A percentile compares a stretch with the other conserved stretches of the same genome.
phyloP scores from a whole-genome alignment of 2,888 invertebrate species.

The Serrognathus titanus region DNA sequence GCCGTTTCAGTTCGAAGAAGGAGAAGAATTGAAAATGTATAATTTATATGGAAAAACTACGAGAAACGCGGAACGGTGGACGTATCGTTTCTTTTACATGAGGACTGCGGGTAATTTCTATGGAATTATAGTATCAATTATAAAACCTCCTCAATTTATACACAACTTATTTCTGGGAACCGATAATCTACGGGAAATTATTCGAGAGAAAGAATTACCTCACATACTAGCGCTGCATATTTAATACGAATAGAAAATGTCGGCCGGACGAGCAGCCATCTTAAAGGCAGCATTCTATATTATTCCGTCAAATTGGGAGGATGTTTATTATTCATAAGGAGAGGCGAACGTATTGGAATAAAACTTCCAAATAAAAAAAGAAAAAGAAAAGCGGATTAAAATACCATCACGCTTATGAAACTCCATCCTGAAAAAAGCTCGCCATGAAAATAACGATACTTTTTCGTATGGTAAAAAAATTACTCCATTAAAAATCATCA shows the following conservation, averaged over 20 bases:
- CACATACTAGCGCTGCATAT: constrained; percentile 5
- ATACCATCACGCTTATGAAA: too few species aligned
- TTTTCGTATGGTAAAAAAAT: too few species aligned
- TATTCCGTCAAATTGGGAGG: constrained; percentile 4
- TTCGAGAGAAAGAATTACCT: constrained; percentile 14
- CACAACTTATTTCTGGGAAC: constrained; percentile 19
- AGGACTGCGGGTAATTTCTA: constrained; percentile 13
- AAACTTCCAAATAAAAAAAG: too few species aligned
- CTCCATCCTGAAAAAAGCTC: too few species aligned
- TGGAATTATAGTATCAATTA: constrained; percentile 21
- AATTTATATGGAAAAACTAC: not conserved
- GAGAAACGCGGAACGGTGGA: not conserved
- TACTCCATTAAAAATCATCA: too few species aligned
- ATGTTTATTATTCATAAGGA: too few species aligned
- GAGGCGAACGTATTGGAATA: too few species aligned
- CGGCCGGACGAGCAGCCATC: constrained; percentile 9
- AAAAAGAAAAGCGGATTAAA: too few species aligned
- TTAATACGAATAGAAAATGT: constrained; percentile 10
- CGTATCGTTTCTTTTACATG: not conserved
- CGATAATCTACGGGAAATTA: constrained; percentile 18
- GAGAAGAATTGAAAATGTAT: not conserved
- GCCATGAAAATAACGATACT: too few species aligned
- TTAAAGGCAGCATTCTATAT: constrained; percentile 4
- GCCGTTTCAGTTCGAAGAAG: not conserved
- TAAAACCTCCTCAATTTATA: constrained; percentile 21